Conservation (phyloP, 2,888 invertebrate genomes). For the Candidula unifasciata region DNA sequence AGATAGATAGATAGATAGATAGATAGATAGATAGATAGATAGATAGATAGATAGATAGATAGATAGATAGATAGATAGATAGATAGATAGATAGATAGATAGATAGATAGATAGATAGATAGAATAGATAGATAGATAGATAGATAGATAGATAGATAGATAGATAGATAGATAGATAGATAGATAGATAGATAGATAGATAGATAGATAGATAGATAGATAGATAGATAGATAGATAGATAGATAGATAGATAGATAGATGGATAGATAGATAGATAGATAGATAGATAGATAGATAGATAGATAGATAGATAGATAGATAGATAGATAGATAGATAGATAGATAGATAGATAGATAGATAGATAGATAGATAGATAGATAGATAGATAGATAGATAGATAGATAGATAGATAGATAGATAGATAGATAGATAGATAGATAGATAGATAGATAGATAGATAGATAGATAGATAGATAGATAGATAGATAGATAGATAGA, state of each 20-base stretch:
- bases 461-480: conserved; percentile 24
- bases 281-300: background rate
- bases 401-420: background rate
- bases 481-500: background rate
- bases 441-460: too few relatives aligned
- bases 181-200: background rate
- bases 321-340: background rate
- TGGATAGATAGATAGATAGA: too few relatives aligned
- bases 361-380: background rate
- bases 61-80: too few relatives aligned
- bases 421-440: background rate
- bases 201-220: conserved; percentile 26
- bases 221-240: conserved; percentile 8
- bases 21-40: too few relatives aligned
- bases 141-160: background rate
- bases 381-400: background rate
- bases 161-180: conserved; percentile 20
- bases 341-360: background rate
- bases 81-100: too few relatives aligned
- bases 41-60: too few relatives aligned
- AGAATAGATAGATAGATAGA: background rate
- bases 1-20: conserved; percentile 27
- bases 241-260: background rate
- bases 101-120: too few relatives aligned
- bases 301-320: background rate